These are phyloP conservation scores for Torymus aiolomorphi DNA, from an alignment of 2,888 invertebrate species.

Conservation along the genomic window DNA sequence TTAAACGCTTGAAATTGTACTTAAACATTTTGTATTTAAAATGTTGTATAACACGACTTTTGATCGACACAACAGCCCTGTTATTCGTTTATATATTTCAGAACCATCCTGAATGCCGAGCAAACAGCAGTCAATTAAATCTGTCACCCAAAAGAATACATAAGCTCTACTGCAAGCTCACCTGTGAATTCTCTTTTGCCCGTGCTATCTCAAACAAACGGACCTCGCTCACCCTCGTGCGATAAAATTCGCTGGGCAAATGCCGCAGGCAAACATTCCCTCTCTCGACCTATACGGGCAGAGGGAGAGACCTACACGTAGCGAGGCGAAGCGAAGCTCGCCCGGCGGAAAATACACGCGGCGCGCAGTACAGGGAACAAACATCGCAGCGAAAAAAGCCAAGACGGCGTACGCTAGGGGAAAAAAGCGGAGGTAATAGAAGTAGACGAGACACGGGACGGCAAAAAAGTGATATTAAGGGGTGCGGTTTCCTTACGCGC, in stretches of 20 bases:
- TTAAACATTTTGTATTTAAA: no score
- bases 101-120: neutral
- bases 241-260: slow-evolving; percentile 48
- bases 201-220: slow-evolving; percentile 10
- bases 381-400: neutral
- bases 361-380: slow-evolving; percentile 32
- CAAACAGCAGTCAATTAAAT: slow-evolving; percentile 22
- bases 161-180: neutral
- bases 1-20: no score
- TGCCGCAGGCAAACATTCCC: slow-evolving; percentile 39
- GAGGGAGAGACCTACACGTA: slow-evolving; percentile 18
- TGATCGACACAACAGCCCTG: no score
- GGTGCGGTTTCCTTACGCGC: no score
- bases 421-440: neutral
- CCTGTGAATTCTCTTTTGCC: slow-evolving; percentile 7
- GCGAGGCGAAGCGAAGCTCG: slow-evolving; percentile 7
- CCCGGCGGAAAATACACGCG: slow-evolving; percentile 45
- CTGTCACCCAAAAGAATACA: neutral
- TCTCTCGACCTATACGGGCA: neutral
- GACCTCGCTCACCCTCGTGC: neutral
- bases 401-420: neutral
- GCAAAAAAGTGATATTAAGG: no score
- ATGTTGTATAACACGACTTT: no score
- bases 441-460: no score
- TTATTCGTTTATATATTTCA: neutral